Evolutionary conservation across 2,888 invertebrate genomes (phyloP), one percentile per base, ranked within the genome.

Genomic region (Noctua comes): DNA sequence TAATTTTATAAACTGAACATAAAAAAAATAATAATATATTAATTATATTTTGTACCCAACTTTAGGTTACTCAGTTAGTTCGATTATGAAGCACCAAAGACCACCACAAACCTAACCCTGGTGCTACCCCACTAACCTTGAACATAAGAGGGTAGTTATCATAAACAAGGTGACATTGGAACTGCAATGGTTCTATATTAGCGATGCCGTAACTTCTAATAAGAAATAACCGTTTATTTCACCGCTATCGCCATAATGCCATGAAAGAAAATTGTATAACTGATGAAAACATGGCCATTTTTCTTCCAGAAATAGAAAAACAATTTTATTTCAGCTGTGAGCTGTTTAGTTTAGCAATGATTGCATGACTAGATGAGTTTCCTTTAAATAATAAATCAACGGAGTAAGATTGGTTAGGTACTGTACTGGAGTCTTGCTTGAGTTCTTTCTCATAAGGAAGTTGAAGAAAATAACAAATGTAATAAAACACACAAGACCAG

Each of bases 141-240:
- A 66, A 65, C 31, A 40, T 18, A 64, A 57, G 72, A 59, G 79
- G 71, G 75, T 73, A 46, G 76, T 86, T 80, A 81, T 68, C 77
- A 76, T 86, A 78, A 79, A 79, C 57, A 86, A 81, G 64, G 59
- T 84, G 88, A 85, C 82, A 75, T 86, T 86, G 76, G 72, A 62
- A 81, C 51, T 82, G 82, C 86, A 88, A 68, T 74, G 36, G 65
- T 6, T 66, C 68, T 77, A 65, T 80, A 72, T 79, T 76, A 64
- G 80, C 73, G 48, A 73, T 64, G 46, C n/a, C 68, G 54, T 75
- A 69, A 85, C 66, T 79, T 69, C 59, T 62, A 62, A 83, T 59
- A 36, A 59, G 10, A 36, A 27, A 59, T 79, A 74, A 74, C 48
- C 31, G 3, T 79, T 76, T 79, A 70, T 77, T 81, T 57, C 36